Conservation (phyloP, 2,888 invertebrate genomes). For the Lasioglossum morio region DNA sequence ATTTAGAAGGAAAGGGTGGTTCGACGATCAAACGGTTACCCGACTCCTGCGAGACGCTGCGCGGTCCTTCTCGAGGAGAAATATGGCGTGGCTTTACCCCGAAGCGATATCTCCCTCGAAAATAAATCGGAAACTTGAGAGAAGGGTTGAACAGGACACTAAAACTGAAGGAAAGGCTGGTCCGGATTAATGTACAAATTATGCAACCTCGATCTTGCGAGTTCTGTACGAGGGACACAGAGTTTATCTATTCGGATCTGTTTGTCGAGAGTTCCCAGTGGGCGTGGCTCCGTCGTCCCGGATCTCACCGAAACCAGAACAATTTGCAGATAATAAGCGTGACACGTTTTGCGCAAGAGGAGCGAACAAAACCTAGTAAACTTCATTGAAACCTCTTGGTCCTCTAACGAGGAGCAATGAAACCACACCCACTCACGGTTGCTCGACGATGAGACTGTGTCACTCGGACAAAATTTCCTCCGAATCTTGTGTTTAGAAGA, state of each 20-base stretch:
- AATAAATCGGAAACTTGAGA: slow-evolving; percentile 18
- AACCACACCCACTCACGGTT: background rate
- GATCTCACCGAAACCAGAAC: background rate
- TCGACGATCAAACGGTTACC: background rate
- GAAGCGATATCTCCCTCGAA: background rate
- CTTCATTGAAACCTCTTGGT: background rate
- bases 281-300: background rate
- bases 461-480: background rate
- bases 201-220: background rate
- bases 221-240: background rate
- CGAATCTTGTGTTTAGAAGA: background rate
- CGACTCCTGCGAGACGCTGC: background rate
- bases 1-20: slow-evolving; percentile 4
- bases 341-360: background rate
- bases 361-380: background rate
- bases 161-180: background rate
- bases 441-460: background rate
- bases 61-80: slow-evolving; percentile 4
- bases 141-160: background rate
- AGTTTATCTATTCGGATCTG: background rate
- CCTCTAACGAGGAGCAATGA: background rate
- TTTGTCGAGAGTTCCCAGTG: background rate
- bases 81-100: slow-evolving; percentile 7
- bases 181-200: background rate
- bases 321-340: background rate